phyloP scores from a whole-genome alignment of 1,140 invertebrate genomes.

The Diachasmimorpha longicaudata region DNA sequence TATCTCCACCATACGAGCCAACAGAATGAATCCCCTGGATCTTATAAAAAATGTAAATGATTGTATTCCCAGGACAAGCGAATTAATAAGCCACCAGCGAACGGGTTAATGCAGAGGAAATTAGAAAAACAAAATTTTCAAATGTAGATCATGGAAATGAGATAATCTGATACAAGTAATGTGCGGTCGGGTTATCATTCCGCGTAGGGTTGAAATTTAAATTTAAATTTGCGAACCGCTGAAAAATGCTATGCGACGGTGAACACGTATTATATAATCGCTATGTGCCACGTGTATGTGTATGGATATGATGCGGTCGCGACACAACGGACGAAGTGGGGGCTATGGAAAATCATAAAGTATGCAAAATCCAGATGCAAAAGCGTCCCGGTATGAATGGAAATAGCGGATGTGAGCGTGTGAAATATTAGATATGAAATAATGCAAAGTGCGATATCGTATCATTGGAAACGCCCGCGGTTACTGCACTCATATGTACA shows the following conservation, averaged over 20 bases:
- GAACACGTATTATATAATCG: conserved; percentile 1
- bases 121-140: conserved; percentile 3
- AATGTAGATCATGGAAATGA: background rate
- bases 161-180: conserved; percentile 7
- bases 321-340: conserved; percentile 20
- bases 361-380: conserved; percentile 52
- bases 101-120: background rate
- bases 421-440: conserved; percentile 40
- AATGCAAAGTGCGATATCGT: conserved; percentile 29
- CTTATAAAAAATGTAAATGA: background rate
- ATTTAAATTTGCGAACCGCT: conserved; percentile 20
- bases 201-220: conserved; percentile 18
- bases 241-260: conserved; percentile 15
- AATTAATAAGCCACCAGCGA: background rate
- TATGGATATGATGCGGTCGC: conserved; percentile 8
- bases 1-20: background rate
- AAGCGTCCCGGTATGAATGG: conserved; percentile 41
- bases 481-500: background rate
- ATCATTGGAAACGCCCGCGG: background rate
- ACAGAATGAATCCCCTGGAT: background rate
- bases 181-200: background rate
- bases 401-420: conserved; percentile 39
- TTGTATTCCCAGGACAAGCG: background rate
- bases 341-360: conserved; percentile 47
- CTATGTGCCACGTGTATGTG: background rate